Percentiles rank a stretch among this genome's conserved stretches.
phyloP scores from a whole-genome alignment of 2,797 vertebrate genomes.

The Carduelis carduelis region DNA sequence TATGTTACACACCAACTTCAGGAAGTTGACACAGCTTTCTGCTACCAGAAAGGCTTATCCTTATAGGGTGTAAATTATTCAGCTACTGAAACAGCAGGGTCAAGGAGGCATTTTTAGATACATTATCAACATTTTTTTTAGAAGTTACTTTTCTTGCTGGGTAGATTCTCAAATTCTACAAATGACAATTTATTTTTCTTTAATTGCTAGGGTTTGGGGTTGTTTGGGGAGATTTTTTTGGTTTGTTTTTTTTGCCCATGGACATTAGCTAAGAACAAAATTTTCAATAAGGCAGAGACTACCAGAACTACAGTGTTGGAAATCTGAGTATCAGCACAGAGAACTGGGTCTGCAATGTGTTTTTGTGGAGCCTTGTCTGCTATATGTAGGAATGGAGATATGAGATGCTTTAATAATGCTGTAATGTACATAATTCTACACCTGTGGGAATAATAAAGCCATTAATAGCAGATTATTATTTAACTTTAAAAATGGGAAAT shows the following conservation, averaged over 20 bases:
- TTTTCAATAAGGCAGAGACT: not conserved
- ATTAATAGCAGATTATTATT: not conserved
- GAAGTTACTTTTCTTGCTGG: not conserved
- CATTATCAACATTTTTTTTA: not conserved
- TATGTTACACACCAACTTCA: not conserved
- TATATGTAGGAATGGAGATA: not conserved
- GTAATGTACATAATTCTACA: not conserved
- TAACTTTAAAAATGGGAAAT: not conserved
- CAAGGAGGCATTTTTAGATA: not conserved
- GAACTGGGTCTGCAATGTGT: not conserved
- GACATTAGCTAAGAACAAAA: not conserved
- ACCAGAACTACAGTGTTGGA: not conserved
- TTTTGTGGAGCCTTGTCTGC: not conserved
- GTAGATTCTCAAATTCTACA: not conserved
- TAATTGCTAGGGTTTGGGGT: not conserved
- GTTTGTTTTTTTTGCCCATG: not conserved
- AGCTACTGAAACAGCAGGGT: not conserved
- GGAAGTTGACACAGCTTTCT: not conserved
- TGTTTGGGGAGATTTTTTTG: not conserved
- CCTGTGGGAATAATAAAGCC: not conserved
- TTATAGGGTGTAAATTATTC: not conserved
- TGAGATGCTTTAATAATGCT: not conserved
- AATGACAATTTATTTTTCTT: not conserved
- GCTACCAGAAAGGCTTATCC: not conserved
- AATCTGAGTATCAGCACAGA: not conserved